Base-by-base conservation (phyloP, 2,888 invertebrate genomes). In the Oasisia sp. region DNA sequence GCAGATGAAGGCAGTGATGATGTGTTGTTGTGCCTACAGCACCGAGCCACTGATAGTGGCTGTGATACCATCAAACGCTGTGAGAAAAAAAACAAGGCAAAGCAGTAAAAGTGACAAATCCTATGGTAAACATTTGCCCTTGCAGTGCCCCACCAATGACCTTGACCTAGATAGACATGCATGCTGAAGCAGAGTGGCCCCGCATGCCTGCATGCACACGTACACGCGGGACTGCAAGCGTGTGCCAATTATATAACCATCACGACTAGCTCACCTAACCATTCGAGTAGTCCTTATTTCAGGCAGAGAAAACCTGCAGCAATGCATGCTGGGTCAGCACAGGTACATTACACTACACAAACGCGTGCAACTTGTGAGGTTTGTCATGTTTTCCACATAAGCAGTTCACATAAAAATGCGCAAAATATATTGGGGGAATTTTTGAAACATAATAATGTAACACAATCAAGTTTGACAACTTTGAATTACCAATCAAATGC, bases 91-190 rank as follows among this genome's bases (percentile, higher is more conserved):
- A n/a, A n/a, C 74, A 50, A 50, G 50, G 74, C n/a, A 74, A 27
- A 74, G n/a, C 74, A 74, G 74, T 74, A 27, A 74, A 74, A 74
- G 74, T 74, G n/a, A 74, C 56, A 56, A 19, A 11, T 14, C 56
- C 56, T 19, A 56, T 56, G 56, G 19, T 27, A 74, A 74, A 74
- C 74, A 27, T 0, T 74, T 74, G 74, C 27, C 74, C 27, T 27
- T 7, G 74, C 74, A 74, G 7, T 74, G 74, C 74, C 19, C 74
- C 74, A 74, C 27, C 27, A 74, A 74, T 2, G 74, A 74, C 74
- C 74, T 27, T 74, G 74, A 74, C 74, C 74, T 74, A 74, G 74
- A 74, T n/a, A 74, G 74, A 74, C 74, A 74, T 74, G 74, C 74
- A 74, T 74, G 74, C 19, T 27, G 74, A 74, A 74, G 74, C 74